phyloP scores from a whole-genome alignment of 92 coral and sea anemone species.

The Epizoanthus fatuus region DNA sequence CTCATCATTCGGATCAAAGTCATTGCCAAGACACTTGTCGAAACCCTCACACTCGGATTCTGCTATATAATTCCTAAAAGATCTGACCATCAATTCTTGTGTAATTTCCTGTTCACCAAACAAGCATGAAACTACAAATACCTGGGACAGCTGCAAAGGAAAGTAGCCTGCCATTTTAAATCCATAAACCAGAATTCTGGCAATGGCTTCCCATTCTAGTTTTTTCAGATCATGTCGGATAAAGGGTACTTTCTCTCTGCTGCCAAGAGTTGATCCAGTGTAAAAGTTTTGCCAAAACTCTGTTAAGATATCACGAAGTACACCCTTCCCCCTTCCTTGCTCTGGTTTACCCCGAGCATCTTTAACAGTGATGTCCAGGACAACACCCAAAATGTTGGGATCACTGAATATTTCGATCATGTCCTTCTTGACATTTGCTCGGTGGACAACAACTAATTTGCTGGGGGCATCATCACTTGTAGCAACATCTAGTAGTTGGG shows the following conservation, averaged over 20 bases:
- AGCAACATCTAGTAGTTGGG: too few relatives aligned
- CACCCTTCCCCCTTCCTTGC: slow-evolving; percentile 63
- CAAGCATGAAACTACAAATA: slow-evolving; percentile 53
- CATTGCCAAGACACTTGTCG: background rate
- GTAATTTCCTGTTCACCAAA: slow-evolving; percentile 58
- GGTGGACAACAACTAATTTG: slow-evolving; percentile 32
- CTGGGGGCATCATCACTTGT: slow-evolving; percentile 12
- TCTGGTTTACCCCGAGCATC: slow-evolving; percentile 57
- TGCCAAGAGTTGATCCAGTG: slow-evolving; percentile 44
- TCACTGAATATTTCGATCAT: slow-evolving; percentile 54
- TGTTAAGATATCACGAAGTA: slow-evolving; percentile 57
- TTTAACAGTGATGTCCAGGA: slow-evolving; percentile 24
- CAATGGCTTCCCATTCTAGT: slow-evolving; percentile 66
- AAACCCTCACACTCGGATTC: slow-evolving; percentile 41
- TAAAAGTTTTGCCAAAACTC: slow-evolving; percentile 57
- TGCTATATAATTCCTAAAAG: slow-evolving; percentile 53
- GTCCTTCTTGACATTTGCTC: slow-evolving; percentile 43
- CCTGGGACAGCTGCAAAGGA: slow-evolving; percentile 45
- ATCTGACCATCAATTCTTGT: slow-evolving; percentile 24
- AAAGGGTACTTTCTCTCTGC: slow-evolving; percentile 55
- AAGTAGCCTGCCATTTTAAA: slow-evolving; percentile 41
- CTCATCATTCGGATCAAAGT: slow-evolving; percentile 39
- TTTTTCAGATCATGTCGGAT: slow-evolving; percentile 67
- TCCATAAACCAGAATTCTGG: slow-evolving; percentile 66
- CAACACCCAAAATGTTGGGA: slow-evolving; percentile 16